Percentiles rank a stretch among this genome's conserved stretches.
phyloP scores from a whole-genome alignment of 2,113 vertebrate species.

The Theristicus caerulescens region DNA sequence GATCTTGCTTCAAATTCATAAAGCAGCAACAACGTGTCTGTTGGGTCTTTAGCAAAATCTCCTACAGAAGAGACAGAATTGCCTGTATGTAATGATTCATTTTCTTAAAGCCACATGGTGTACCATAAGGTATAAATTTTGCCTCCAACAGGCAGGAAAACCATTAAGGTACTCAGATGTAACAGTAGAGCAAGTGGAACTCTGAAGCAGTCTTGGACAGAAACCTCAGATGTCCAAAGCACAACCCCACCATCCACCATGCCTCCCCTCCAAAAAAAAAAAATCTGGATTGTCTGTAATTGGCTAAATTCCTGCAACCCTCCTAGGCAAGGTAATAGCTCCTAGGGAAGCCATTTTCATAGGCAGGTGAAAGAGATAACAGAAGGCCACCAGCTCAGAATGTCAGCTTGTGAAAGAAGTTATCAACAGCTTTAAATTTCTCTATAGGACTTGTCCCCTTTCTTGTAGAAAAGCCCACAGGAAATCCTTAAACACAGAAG shows the following conservation, averaged over 20 bases:
- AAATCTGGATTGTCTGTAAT: background rate
- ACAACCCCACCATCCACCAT: background rate
- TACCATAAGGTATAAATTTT: background rate
- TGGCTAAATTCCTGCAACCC: background rate
- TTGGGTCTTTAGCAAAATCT: slow-evolving; percentile 77
- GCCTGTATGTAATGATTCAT: background rate
- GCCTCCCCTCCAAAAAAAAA: too few species aligned
- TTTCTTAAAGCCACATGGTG: background rate
- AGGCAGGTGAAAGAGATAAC: background rate
- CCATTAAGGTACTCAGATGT: background rate
- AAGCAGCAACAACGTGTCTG: slow-evolving; percentile 84
- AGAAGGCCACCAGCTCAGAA: background rate
- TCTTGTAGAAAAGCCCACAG: background rate
- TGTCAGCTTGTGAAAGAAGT: background rate
- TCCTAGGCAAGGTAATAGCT: background rate
- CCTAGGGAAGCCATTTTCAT: background rate
- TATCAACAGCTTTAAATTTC: background rate
- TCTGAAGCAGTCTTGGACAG: background rate
- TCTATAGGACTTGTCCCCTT: background rate
- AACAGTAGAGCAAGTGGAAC: background rate
- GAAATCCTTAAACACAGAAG: background rate
- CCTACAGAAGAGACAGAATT: slow-evolving; percentile 66
- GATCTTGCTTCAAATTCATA: slow-evolving; percentile 92
- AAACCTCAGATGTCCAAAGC: background rate
- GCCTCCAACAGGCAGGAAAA: background rate